Conservation (phyloP, 2,113 vertebrate genomes). For the Oenanthe melanoleuca region DNA sequence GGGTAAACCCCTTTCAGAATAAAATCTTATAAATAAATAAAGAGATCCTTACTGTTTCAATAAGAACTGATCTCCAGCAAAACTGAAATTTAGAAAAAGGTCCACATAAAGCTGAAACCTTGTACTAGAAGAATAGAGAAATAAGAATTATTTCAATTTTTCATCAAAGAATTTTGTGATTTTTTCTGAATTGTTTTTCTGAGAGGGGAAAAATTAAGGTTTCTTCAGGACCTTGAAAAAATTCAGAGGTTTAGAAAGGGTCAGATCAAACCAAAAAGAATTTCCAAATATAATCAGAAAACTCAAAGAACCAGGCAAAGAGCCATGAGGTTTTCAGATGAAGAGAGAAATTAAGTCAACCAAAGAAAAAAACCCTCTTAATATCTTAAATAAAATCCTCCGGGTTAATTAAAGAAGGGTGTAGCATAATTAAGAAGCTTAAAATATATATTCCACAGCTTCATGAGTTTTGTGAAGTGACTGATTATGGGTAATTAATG, state of each 20-base stretch:
- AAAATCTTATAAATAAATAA: neutral
- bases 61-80: neutral
- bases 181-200: neutral
- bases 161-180: neutral
- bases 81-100: neutral
- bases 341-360: neutral
- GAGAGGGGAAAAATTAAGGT: no score
- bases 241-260: neutral
- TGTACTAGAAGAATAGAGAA: neutral
- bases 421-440: neutral
- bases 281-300: neutral
- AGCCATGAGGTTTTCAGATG: neutral
- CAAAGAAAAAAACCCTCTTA: neutral
- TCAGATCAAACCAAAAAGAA: neutral
- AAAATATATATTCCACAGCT: neutral
- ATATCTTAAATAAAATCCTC: neutral
- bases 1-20: fast-evolving
- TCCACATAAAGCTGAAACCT: neutral
- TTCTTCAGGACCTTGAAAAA: neutral
- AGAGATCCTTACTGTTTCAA: neutral
- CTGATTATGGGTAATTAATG: neutral
- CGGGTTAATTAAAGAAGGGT: neutral
- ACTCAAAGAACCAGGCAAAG: neutral
- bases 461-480: neutral
- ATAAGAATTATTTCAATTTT: neutral